Percentiles rank a stretch among this genome's conserved stretches.
Conservation (phyloP, 2,888 invertebrate species). For the Formica aserva region DNA sequence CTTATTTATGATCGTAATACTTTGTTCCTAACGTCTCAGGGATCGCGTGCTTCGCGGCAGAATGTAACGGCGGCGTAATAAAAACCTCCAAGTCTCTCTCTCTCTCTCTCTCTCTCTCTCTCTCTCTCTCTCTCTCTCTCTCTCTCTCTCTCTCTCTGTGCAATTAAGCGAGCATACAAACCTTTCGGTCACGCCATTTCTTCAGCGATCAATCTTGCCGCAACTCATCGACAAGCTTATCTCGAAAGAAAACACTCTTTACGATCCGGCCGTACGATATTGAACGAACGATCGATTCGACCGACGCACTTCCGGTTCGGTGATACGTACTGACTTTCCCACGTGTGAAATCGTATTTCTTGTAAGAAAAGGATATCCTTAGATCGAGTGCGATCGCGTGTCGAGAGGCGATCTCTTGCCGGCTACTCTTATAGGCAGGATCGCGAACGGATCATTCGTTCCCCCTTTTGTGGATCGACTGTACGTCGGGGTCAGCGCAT, state of each 20-base stretch:
- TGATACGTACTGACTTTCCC: slow-evolving; percentile 21
- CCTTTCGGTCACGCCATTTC: slow-evolving; percentile 74
- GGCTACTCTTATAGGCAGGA: neutral
- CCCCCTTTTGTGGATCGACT: slow-evolving; percentile 37
- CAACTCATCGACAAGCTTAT: slow-evolving; percentile 66
- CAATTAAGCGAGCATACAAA: slow-evolving; percentile 70
- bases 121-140: slow-evolving; percentile 37
- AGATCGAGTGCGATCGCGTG: slow-evolving; percentile 19
- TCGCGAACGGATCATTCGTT: slow-evolving; percentile 28
- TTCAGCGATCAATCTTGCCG: slow-evolving; percentile 59
- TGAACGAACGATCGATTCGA: slow-evolving; percentile 28
- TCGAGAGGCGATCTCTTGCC: neutral
- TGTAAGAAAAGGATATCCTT: neutral
- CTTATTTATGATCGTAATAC: slow-evolving; percentile 59
- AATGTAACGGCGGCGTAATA: slow-evolving; percentile 67
- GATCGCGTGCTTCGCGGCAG: slow-evolving; percentile 72
- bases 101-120: slow-evolving; percentile 44
- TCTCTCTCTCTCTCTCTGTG: slow-evolving; percentile 49
- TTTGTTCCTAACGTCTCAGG: slow-evolving; percentile 61
- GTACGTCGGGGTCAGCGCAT: slow-evolving; percentile 51
- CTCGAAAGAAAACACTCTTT: slow-evolving; percentile 63
- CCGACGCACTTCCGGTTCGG: slow-evolving; percentile 17
- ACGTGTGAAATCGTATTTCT: slow-evolving; percentile 21
- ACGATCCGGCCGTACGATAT: slow-evolving; percentile 31
- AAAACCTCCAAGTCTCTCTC: slow-evolving; percentile 60